These are phyloP conservation scores for Puma concolor DNA, from an alignment of 2,113 vertebrate species.

Conservation along the genomic window DNA sequence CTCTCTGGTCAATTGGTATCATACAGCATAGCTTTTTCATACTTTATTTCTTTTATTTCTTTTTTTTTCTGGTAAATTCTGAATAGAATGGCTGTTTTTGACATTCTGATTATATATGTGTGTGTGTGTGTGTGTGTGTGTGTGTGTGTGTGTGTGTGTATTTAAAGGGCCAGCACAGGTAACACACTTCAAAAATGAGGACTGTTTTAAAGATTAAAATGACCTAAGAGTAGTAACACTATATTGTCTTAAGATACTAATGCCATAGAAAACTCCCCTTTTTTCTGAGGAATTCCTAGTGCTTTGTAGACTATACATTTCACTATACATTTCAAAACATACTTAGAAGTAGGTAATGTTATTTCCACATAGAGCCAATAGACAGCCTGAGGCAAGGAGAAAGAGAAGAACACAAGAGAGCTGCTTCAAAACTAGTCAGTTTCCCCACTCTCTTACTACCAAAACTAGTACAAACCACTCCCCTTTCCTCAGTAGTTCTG, in stretches of 20 bases:
- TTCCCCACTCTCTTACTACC: neutral
- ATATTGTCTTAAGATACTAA: neutral
- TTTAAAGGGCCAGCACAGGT: neutral
- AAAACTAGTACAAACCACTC: neutral
- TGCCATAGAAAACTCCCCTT: neutral
- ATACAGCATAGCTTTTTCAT: neutral
- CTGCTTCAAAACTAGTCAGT: neutral
- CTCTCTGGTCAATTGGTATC: neutral
- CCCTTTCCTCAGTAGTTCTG: neutral
- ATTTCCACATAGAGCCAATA: neutral
- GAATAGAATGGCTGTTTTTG: neutral
- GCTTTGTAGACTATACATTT: neutral
- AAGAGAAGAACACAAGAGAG: neutral
- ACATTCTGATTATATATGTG: neutral
- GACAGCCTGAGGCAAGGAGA: neutral
- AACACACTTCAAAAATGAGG: neutral
- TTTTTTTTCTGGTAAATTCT: neutral
- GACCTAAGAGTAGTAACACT: neutral
- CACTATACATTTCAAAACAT: neutral
- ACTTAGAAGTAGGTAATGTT: neutral
- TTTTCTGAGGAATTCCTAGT: neutral
- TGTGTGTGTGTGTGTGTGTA: no score
- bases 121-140: fast-evolving
- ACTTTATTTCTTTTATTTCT: neutral
- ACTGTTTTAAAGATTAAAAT: neutral